Evolutionary conservation across 37 sponge, comb jelly and placozoan species (phyloP).

Genomic region (Tethya wilhelma): DNA sequence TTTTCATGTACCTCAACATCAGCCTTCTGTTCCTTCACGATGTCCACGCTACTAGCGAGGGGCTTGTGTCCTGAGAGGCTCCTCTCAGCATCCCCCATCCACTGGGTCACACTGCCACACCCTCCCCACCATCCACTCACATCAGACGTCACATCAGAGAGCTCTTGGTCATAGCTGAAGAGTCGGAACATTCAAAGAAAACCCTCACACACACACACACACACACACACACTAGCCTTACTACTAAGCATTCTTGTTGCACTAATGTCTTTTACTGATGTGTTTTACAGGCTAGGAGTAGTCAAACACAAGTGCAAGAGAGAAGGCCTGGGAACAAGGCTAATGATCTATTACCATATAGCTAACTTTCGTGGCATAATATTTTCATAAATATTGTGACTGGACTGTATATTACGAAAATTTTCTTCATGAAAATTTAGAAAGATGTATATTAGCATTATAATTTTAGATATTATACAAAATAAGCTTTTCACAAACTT

Average conservation of each 20-base stretch:
- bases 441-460: too few relatives aligned
- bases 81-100: constrained; percentile 21
- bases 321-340: neutral
- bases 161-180: constrained; percentile 39
- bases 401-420: too few relatives aligned
- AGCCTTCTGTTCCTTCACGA: constrained; percentile 32
- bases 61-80: constrained; percentile 16
- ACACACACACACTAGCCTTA: neutral
- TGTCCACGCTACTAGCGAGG: constrained; percentile 35
- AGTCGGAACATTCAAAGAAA: neutral
- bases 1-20: constrained; percentile 16
- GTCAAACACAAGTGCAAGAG: neutral
- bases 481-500: too few relatives aligned
- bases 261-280: too few relatives aligned
- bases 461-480: too few relatives aligned
- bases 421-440: too few relatives aligned
- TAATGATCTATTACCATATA: neutral
- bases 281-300: neutral
- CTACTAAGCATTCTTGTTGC: too few relatives aligned
- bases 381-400: too few relatives aligned
- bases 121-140: constrained; percentile 50
- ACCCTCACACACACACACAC: neutral
- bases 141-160: constrained; percentile 21
- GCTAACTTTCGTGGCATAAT: neutral
- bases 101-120: constrained; percentile 9